Evolutionary conservation across 2,888 invertebrate species (phyloP).

Genomic region (Beris chalybata): DNA sequence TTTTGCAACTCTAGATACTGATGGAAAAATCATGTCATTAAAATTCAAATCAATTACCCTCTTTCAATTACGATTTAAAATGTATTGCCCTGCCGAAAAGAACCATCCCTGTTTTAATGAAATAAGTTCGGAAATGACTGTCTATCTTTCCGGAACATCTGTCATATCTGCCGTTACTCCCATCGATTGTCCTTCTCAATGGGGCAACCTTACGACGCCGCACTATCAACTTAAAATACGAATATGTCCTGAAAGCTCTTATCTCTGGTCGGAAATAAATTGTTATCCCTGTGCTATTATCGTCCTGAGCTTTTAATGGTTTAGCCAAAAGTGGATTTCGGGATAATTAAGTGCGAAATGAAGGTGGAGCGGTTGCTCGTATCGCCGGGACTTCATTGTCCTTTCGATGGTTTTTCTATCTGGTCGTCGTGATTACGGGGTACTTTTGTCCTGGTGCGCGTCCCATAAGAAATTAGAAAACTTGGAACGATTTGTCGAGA

Average conservation of each 20-base stretch:
- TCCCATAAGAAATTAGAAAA: constrained; percentile 15
- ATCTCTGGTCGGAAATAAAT: background rate
- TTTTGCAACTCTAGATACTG: too few relatives aligned
- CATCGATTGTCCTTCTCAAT: background rate
- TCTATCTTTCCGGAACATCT: constrained; percentile 18
- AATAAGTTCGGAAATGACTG: constrained; percentile 19
- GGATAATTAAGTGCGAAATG: constrained; percentile 19
- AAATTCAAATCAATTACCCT: too few relatives aligned
- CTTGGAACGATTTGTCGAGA: constrained; percentile 3
- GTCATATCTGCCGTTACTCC: constrained; percentile 13
- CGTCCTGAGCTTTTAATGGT: constrained; percentile 8
- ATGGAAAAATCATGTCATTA: too few relatives aligned
- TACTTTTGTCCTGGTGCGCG: background rate
- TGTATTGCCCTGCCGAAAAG: too few relatives aligned
- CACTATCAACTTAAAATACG: background rate
- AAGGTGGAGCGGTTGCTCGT: background rate
- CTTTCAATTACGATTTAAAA: too few relatives aligned
- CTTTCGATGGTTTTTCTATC: background rate
- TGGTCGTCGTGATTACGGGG: background rate
- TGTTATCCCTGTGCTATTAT: constrained; percentile 13
- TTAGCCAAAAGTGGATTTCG: constrained; percentile 13
- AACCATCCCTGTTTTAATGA: background rate
- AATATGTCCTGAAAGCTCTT: constrained; percentile 12
- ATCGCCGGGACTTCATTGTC: background rate
- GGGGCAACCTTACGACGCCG: background rate